phyloP scores from a whole-genome alignment of 2,113 vertebrate genomes.

The Megatriorchis doriae region DNA sequence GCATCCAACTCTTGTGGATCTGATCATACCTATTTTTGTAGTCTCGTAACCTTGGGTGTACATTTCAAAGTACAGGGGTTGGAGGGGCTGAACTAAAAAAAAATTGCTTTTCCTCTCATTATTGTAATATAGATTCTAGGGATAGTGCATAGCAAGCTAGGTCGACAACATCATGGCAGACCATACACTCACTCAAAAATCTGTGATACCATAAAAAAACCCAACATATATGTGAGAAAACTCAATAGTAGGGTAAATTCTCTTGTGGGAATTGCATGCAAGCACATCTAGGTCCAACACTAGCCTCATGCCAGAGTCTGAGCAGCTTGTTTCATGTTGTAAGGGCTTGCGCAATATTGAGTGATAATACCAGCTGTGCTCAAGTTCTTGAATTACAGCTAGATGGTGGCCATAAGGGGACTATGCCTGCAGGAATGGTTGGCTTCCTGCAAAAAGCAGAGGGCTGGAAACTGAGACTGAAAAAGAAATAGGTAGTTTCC shows the following conservation, averaged over 20 bases:
- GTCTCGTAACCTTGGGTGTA: neutral
- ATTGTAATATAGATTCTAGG: neutral
- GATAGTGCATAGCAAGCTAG: neutral
- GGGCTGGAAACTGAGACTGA: neutral
- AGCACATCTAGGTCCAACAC: neutral
- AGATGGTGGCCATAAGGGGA: neutral
- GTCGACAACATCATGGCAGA: neutral
- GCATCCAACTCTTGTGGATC: neutral
- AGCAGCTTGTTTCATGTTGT: neutral
- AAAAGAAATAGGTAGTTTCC: neutral
- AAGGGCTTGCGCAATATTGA: neutral
- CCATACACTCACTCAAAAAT: neutral
- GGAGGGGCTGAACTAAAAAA: neutral
- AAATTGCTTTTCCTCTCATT: neutral
- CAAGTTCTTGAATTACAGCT: constrained; percentile 21
- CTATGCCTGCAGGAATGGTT: neutral
- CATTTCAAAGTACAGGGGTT: neutral
- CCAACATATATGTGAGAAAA: neutral
- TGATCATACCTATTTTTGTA: neutral
- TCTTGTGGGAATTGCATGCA: neutral
- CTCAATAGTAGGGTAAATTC: neutral
- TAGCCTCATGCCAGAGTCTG: neutral
- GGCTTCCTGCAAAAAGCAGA: neutral
- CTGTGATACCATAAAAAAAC: neutral
- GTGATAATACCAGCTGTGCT: constrained; percentile 26